Evolutionary conservation across 2,113 vertebrate species (phyloP), one percentile per base, ranked within the genome.

Genomic region (Apodemus sylvaticus): DNA sequence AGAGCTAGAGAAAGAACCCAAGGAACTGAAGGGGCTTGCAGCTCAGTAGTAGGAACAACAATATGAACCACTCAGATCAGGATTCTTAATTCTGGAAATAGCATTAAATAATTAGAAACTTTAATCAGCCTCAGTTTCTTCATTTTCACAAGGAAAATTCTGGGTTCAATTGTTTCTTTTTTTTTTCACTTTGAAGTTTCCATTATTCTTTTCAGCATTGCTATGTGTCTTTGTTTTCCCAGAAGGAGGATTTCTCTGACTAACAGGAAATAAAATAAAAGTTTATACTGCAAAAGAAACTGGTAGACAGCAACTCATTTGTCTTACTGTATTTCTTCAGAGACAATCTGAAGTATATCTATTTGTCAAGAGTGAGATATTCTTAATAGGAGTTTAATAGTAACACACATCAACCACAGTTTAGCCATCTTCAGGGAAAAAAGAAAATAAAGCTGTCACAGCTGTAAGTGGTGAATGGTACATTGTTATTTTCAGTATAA

Each of bases 261-360:
- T 79, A 73, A 94, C 26, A 82, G 64, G 81, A 93, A 96, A 94
- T 82, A 77, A 81, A 88, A 53, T 81, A 66, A 88, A 96, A 82
- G 17, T 77, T 94, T 93, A 89, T 51, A 83, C 62, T 74, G 77
- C 73, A 94, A 94, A 94, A 95, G 36, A 42, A 87, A 91, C 53
- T 90, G 45, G 62, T 70, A 78, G 83, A n/a, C 36, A 68, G 36
- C 8, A 93, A 81, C 10, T 64, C 76, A 79, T 82, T 95, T 94
- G 62, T 90, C 70, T 96, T 85, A 76, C 60, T 89, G 1, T 77
- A 94, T 96, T 89, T 92, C 66, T 94, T 93, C 48, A 76, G 94
- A 93, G 85, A 93, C 64, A 90, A 74, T 89, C 34, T 36, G 22
- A 48, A 92, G n/a, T 51, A 64, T 83, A 60, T 92, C n/a, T 86